phyloP scores from a whole-genome alignment of 2,888 invertebrate species.

The Xanthorhoe spadicearia region DNA sequence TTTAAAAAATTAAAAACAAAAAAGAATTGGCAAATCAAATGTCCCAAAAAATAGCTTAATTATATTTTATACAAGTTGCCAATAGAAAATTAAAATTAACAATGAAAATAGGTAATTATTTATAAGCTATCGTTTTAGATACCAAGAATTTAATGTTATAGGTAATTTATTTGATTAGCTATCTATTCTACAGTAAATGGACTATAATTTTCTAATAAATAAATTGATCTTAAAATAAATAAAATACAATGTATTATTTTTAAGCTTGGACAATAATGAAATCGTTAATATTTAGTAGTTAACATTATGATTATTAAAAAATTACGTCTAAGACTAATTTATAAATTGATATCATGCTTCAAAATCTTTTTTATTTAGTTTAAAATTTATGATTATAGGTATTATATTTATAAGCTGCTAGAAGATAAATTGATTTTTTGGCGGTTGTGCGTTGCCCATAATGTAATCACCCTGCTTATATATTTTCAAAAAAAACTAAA shows the following conservation, averaged over 20 bases:
- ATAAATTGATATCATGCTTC: slow-evolving; percentile 16
- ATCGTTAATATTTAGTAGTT: slow-evolving; percentile 2
- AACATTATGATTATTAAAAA: slow-evolving; percentile 22
- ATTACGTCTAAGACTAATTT: slow-evolving; percentile 23
- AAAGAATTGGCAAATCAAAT: neutral
- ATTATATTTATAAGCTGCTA: slow-evolving; percentile 46
- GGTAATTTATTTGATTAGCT: slow-evolving; percentile 28
- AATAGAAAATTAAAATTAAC: neutral
- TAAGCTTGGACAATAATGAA: slow-evolving; percentile 31
- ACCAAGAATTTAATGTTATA: no score
- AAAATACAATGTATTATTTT: slow-evolving; percentile 7
- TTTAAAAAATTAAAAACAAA: slow-evolving; percentile 3
- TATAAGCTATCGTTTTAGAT: no score
- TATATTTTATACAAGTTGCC: neutral
- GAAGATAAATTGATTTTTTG: slow-evolving; percentile 44
- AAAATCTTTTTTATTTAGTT: slow-evolving; percentile 17
- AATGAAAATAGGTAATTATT: neutral
- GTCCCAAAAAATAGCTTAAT: neutral
- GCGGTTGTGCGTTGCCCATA: slow-evolving; percentile 71
- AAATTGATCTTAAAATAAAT: slow-evolving; percentile 21
- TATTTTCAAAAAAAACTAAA: slow-evolving; percentile 46
- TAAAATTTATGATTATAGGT: slow-evolving; percentile 4
- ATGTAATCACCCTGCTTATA: slow-evolving; percentile 65
- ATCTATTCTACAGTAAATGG: slow-evolving; percentile 41
- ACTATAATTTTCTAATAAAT: slow-evolving; percentile 32